These are phyloP conservation scores for Coregonus clupeaformis DNA, from an alignment of 2,113 vertebrate genomes.

Conservation along the genomic window DNA sequence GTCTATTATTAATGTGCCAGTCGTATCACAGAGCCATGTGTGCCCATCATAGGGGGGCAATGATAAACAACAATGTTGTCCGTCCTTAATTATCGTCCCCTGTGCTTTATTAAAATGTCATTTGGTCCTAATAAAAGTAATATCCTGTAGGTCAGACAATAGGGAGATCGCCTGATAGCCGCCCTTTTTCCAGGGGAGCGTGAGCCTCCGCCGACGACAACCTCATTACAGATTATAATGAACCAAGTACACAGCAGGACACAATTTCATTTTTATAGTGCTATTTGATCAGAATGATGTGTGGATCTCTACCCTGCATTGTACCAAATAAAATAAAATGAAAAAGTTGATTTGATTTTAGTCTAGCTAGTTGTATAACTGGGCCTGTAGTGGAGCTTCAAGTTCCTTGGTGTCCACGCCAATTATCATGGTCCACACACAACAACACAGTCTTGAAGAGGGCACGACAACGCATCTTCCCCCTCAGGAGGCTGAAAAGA, in stretches of 20 bases:
- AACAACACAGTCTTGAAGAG: no score
- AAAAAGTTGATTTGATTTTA: no score
- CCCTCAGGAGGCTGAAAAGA: no score
- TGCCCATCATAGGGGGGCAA: neutral
- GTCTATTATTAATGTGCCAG: conserved; percentile 20
- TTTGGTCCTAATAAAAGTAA: conserved; percentile 13
- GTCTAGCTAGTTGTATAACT: no score
- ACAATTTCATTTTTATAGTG: neutral
- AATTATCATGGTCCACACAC: no score
- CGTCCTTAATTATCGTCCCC: neutral
- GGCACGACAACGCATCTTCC: no score
- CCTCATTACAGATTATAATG: neutral
- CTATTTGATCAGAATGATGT: neutral
- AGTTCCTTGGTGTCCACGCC: no score
- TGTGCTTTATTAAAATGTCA: conserved; percentile 4
- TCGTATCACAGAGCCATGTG: conserved; percentile 4
- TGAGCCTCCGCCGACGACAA: neutral
- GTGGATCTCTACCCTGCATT: neutral
- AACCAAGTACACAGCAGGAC: neutral
- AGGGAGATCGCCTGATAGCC: neutral
- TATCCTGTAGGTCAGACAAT: conserved; percentile 6
- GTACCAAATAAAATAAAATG: neutral
- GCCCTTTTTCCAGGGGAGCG: neutral
- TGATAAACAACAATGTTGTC: conserved; percentile 7
- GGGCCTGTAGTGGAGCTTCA: no score